Percentiles rank a stretch among this genome's conserved stretches.
Evolutionary conservation across 2,888 invertebrate species (phyloP).

Genomic region (Bhutanitis thaidina): DNA sequence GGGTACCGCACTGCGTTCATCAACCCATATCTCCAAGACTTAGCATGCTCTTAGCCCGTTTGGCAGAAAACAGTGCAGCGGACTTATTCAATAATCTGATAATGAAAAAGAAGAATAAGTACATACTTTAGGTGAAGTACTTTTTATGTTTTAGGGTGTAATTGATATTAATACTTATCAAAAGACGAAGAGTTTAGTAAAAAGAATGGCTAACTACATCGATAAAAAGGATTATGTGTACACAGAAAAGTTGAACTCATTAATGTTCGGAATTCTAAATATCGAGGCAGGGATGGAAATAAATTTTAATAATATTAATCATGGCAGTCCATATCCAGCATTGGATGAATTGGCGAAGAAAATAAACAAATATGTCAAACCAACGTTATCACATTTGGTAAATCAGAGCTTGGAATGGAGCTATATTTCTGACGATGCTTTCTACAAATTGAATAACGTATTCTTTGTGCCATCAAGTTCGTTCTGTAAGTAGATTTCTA

Average conservation of each 20-base stretch:
- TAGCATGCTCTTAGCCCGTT: no score
- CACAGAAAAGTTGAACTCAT: constrained; percentile 39
- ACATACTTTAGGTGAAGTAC: no score
- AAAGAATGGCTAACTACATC: constrained; percentile 42
- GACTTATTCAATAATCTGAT: no score
- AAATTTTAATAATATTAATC: constrained; percentile 62
- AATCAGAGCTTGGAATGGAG: constrained; percentile 54
- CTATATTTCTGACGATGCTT: constrained; percentile 46
- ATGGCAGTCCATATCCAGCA: constrained; percentile 44
- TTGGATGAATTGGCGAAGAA: constrained; percentile 40
- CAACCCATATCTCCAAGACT: no score
- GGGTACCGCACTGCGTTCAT: no score
- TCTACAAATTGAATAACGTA: constrained; percentile 43
- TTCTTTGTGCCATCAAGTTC: constrained; percentile 57
- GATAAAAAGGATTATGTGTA: constrained; percentile 40
- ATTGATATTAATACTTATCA: constrained; percentile 52
- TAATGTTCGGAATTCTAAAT: constrained; percentile 41
- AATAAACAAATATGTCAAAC: constrained; percentile 59
- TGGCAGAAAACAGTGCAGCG: no score
- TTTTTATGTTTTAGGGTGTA: constrained; percentile 45
- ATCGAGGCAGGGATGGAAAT: constrained; percentile 40
- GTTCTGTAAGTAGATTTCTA: constrained; percentile 51
- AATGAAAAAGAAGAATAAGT: no score
- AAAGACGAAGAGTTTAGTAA: constrained; percentile 37
- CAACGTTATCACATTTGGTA: constrained; percentile 46